Evolutionary conservation across 1,140 invertebrate genomes (phyloP), one percentile per base, ranked within the genome.

Genomic region (Drosophila ambigua): DNA sequence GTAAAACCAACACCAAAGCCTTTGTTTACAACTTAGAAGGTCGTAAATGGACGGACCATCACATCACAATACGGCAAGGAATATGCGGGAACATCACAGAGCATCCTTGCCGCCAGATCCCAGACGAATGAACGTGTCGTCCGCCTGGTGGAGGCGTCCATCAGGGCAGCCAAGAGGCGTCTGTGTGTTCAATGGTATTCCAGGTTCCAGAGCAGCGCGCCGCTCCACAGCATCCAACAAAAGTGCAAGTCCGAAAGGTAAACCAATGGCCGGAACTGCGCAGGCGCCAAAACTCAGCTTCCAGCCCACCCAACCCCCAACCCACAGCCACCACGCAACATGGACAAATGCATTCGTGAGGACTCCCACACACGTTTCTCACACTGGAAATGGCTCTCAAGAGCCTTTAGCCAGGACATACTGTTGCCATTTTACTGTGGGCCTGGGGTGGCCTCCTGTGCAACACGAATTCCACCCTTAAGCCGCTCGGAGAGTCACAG

Each of bases 81-180:
- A 6, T 51, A 49, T 1, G 1, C 13, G 41, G 62, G 61, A 43
- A 49, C 54, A 60, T 58, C 26, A 45, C 59, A 62, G 71, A 82
- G 83, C 82, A 88, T 69, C 83, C 73, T 50, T 75, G 66, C 53
- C 75, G 80, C 64, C 80, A 52, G 75, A 53, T 87, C 83, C 83
- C 74, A 87, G 83, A 77, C 65, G 83, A 87, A 87, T 87, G 83
- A 87, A 67, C 83, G 71, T 52, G 62, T 41, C 60, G 45, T 76
- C 61, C 52, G 65, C 55, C 65, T 82, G 35, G 83, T 82, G 82
- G 83, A 88, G 82, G 82, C 78, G 79, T 51, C 31, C 51, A 39
- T 69, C 50, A 75, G 74, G 72, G 72, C 65, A 65, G 55, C 41
- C 64, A 58, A 67, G 23, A 52, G 23, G 57, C n/a, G 44, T 68